Evolutionary conservation across 2,113 vertebrate genomes (phyloP).

Genomic region (Rhea americana): DNA sequence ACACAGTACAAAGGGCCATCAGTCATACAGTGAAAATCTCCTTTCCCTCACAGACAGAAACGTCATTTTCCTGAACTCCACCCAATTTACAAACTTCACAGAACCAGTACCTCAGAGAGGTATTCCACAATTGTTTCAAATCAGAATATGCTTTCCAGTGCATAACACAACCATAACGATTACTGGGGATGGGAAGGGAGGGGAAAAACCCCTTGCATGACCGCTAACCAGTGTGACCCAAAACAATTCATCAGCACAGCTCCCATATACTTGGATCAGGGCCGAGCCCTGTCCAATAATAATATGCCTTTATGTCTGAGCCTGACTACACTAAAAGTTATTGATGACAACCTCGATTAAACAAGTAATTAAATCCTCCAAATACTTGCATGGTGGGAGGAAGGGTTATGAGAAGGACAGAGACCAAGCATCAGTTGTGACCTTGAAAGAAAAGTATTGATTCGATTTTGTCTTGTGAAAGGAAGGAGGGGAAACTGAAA

Average conservation of each 20-base stretch:
- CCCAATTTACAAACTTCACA: neutral
- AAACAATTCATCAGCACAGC: neutral
- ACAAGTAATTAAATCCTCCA: constrained; percentile 16
- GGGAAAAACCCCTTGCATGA: neutral
- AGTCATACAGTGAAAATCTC: neutral
- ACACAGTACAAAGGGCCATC: neutral
- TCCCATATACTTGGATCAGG: neutral
- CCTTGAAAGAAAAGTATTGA: constrained; percentile 88
- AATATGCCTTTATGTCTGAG: rapidly evolving
- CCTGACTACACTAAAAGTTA: neutral
- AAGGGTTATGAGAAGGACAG: constrained; percentile 8
- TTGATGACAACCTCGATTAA: neutral
- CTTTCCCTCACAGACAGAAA: neutral
- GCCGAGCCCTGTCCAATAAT: neutral
- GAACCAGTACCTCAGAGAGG: neutral
- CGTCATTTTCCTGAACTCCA: neutral
- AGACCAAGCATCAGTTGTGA: constrained; percentile 68
- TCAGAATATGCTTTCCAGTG: neutral
- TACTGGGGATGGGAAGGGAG: neutral
- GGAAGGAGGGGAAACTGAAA: constrained; percentile 82
- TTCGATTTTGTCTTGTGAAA: constrained; percentile 69
- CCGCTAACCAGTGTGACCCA: neutral
- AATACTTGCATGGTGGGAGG: neutral
- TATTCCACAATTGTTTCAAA: neutral
- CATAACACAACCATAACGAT: neutral